Evolutionary conservation across 2,797 vertebrate genomes (phyloP).

Genomic region (Merluccius polli): DNA sequence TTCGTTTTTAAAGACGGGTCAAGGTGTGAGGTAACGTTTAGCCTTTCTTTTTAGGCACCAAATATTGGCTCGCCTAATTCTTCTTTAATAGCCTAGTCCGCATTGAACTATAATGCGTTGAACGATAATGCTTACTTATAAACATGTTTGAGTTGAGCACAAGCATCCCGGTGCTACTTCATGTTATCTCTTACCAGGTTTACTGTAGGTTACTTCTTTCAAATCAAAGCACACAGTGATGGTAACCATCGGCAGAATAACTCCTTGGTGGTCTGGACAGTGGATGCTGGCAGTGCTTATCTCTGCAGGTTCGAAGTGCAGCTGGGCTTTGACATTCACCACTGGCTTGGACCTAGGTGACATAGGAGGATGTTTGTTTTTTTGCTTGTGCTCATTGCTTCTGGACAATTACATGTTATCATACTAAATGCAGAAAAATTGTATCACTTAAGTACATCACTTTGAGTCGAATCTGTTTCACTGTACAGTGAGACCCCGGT

Average conservation of each 20-base stretch:
- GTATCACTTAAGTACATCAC: background rate
- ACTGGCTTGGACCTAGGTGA: constrained; percentile 72
- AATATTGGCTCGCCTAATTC: background rate
- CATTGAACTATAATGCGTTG: too few species aligned
- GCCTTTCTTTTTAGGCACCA: too few species aligned
- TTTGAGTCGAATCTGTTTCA: background rate
- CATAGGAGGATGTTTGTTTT: background rate
- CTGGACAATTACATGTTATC: background rate
- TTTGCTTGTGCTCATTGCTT: background rate
- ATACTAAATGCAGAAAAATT: background rate
- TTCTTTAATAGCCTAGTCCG: background rate
- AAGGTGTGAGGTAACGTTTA: too few species aligned
- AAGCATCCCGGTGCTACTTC: background rate
- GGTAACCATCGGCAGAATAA: constrained; percentile 34
- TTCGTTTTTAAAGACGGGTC: too few species aligned
- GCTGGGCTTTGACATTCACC: constrained; percentile 49
- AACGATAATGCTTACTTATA: background rate
- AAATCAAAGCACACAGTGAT: constrained; percentile 66
- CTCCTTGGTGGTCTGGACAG: constrained; percentile 35
- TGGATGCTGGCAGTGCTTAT: constrained; percentile 67
- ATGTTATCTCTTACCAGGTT: constrained; percentile 51
- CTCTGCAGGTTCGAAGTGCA: constrained; percentile 56
- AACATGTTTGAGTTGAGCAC: background rate
- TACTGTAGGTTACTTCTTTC: constrained; percentile 40
- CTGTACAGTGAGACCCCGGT: background rate